Evolutionary conservation across 2,888 invertebrate genomes (phyloP).

Genomic region (Stictocephala bisonia): DNA sequence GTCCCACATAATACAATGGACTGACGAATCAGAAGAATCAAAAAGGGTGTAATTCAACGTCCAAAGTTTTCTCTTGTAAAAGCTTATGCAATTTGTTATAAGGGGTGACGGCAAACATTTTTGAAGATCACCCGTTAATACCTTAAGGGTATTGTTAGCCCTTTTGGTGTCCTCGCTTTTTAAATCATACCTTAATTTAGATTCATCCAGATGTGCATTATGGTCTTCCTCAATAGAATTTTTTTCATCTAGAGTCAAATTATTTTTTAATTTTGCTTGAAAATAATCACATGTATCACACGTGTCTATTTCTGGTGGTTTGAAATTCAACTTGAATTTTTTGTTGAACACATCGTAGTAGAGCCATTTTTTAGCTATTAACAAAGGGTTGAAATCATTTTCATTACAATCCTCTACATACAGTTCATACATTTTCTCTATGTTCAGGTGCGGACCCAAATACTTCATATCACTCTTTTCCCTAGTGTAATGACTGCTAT

Average conservation of each 20-base stretch:
- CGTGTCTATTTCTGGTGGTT: conserved; percentile 43
- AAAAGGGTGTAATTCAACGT: conserved; percentile 33
- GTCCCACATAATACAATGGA: conserved; percentile 54
- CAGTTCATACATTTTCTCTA: conserved; percentile 42
- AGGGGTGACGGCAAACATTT: conserved; percentile 38
- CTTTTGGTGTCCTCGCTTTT: conserved; percentile 29
- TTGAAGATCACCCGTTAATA: conserved; percentile 37
- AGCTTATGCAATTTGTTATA: conserved; percentile 31
- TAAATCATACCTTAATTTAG: conserved; percentile 1
- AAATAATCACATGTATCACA: conserved; percentile 45
- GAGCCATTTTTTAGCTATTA: conserved; percentile 42
- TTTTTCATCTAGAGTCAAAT: background rate
- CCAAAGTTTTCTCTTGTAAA: conserved; percentile 38
- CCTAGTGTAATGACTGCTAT: conserved; percentile 26
- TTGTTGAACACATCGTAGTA: conserved; percentile 43
- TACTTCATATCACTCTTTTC: conserved; percentile 16
- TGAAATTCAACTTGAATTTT: conserved; percentile 43
- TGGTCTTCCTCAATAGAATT: background rate
- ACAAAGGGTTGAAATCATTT: conserved; percentile 2
- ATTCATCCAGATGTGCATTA: conserved; percentile 24
- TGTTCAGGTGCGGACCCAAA: conserved; percentile 27
- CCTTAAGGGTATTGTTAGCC: conserved; percentile 6
- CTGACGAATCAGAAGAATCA: conserved; percentile 34
- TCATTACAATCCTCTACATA: conserved; percentile 37
- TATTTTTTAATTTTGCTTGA: conserved; percentile 29